Base-by-base conservation (phyloP, 2,888 invertebrate species). In the Petrolisthes manimaculis region DNA sequence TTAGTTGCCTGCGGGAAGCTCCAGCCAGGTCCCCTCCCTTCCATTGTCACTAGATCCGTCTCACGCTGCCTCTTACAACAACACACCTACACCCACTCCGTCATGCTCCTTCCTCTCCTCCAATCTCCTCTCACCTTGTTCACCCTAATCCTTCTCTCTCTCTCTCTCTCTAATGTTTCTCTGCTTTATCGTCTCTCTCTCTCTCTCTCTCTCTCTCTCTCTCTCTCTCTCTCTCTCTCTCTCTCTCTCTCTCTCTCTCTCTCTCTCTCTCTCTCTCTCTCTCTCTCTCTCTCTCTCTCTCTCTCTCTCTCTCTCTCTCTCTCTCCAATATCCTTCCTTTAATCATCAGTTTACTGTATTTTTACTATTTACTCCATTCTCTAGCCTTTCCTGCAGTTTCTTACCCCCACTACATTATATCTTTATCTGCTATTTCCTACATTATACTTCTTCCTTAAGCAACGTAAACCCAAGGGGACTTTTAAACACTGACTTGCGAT, bases 211-310 rank as follows among this genome's bases (percentile, higher is more conserved):
- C 74, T 74, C 74, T n/a, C n/a, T n/a, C 74, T 61, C 67, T 61
- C 67, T 74, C 74, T 74, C n/a, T n/a, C 74, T n/a, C 74, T 74
- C 74, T 74, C 74, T n/a, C 74, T n/a, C 74, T 74, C 74, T 74
- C 74, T 74, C 74, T 74, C 74, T 74, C 74, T 74, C 74, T 74
- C 74, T 74, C 74, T 74, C 74, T 74, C 8, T 74, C 12, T 74
- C 8, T 61, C 12, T n/a, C 18, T 78, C 78, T 75, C 21, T 75
- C 75, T 18, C 75, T 18, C 9, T 75, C 61, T 61, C 61, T 18
- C 61, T 61, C 61, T 61, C 18, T 9, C 61, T 37, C 37, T 75
- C 21, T 75, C 75, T 21, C 75, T 9, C 24, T 75, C 14, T 61
- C 61, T 61, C 61, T 61, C 61, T 61, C 61, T 61, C 61, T 14